Evolutionary conservation across 2,888 invertebrate species (phyloP), one percentile per base, ranked within the genome.

Genomic region (Prenolepis imparis): DNA sequence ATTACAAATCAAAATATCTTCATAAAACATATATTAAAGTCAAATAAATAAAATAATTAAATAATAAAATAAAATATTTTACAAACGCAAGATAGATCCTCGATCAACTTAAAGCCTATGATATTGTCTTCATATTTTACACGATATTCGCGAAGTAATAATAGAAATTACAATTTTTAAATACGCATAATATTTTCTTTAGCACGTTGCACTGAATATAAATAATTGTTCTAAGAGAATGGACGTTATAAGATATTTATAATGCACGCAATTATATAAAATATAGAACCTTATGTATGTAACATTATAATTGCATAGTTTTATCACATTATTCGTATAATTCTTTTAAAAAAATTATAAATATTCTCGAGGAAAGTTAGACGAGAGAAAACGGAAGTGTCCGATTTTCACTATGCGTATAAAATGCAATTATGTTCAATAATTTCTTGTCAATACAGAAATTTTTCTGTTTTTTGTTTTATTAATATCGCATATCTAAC

Each of bases 11-110:
- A 75, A 36, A 81, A 75, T 63, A 81, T 63, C 21, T 61, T 39
- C 24, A 18, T 84, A 64, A 74, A 80, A 28, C 41, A 59, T 75
- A 66, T 89, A 85, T 61, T 72, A 85, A 70, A 64, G 15, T 39
- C 73, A 87, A 90, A 90, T 90, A 90, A 90, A 90, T 90, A 88
- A 88, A 89, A 85, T 84, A 88, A 36, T 36, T 36, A 36, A 36
- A 36, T 36, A 36, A 36, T 36, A 36, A 90, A 90, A 90, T 90
- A 88, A 88, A 88, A 85, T 84, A 88, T 64, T 84, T 85, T 91
- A 90, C 82, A 86, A 80, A 82, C 28, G 75, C 72, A 82, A 52
- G 21, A 75, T 73, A 63, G 48, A 24, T 28, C 15, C 63, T 59
- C 18, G 36, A 28, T 9, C 63, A 63, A 81, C 36, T 48, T 73